Evolutionary conservation across 2,797 vertebrate genomes (phyloP).

Genomic region (Poeciliopsis paucimaculata): DNA sequence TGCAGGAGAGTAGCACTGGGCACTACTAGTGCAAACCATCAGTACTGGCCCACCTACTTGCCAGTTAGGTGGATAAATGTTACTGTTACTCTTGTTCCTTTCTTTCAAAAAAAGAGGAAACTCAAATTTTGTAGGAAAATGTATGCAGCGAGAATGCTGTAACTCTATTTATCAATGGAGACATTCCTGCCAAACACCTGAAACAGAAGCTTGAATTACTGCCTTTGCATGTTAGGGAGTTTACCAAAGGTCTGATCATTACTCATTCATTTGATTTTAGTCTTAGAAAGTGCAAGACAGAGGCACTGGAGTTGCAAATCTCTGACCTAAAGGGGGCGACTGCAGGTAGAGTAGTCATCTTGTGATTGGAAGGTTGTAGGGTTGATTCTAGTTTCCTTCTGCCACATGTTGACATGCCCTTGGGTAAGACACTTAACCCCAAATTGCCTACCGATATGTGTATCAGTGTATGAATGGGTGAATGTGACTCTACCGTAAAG

Average conservation of each 20-base stretch:
- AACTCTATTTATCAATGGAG: no score
- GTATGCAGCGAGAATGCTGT: neutral
- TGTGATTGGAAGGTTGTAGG: no score
- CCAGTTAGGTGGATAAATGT: neutral
- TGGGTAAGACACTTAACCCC: no score
- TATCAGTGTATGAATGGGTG: no score
- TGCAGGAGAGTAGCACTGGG: neutral
- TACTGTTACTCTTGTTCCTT: neutral
- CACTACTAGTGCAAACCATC: neutral
- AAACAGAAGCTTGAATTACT: neutral
- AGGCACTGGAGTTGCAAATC: neutral
- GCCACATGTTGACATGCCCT: no score
- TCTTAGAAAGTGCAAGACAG: neutral
- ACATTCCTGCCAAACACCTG: no score
- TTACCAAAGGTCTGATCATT: neutral
- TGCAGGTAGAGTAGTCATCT: no score
- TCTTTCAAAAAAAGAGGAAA: neutral
- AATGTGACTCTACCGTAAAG: no score
- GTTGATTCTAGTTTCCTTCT: no score
- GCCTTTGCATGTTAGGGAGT: neutral
- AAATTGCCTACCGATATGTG: no score
- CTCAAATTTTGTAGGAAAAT: neutral
- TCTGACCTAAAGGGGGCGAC: neutral
- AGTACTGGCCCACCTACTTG: neutral
- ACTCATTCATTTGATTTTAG: neutral